These are phyloP conservation scores for Paraplagusia blochii DNA, from an alignment of 2,113 vertebrate genomes.

Conservation along the genomic window DNA sequence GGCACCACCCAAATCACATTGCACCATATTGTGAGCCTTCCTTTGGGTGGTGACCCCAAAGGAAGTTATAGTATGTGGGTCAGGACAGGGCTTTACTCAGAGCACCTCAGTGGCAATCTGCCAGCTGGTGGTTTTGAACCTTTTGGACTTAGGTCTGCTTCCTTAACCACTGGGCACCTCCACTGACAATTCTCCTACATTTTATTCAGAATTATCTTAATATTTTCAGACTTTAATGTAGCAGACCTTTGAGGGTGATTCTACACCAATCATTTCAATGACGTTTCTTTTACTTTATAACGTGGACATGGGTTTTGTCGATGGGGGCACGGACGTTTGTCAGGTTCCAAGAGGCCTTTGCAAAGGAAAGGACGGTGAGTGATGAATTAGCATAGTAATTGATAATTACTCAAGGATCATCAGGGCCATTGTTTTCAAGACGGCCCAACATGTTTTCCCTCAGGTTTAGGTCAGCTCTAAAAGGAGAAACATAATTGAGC, in stretches of 20 bases:
- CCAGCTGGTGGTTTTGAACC: no score
- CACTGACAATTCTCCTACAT: no score
- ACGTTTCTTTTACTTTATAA: not conserved
- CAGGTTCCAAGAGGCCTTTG: slow-evolving; percentile 23
- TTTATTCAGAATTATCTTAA: no score
- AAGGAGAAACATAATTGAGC: slow-evolving; percentile 70
- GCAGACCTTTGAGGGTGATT: not conserved
- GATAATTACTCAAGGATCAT: slow-evolving; percentile 75
- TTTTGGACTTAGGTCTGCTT: no score
- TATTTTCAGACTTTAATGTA: no score
- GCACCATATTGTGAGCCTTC: no score
- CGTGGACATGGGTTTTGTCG: slow-evolving; percentile 26
- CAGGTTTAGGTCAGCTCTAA: slow-evolving; percentile 71
- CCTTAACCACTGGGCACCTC: no score
- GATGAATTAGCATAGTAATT: slow-evolving; percentile 74
- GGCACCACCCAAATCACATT: no score
- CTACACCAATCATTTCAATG: slow-evolving; percentile 5
- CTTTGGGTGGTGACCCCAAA: no score
- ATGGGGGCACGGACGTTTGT: slow-evolving; percentile 23
- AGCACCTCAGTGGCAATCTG: no score
- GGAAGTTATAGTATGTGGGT: no score
- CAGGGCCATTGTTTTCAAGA: slow-evolving; percentile 65
- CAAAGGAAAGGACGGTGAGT: slow-evolving; percentile 47
- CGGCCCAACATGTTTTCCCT: slow-evolving; percentile 68
- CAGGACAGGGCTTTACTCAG: no score